A percentile compares a stretch with the other conserved stretches of the same genome.
These are phyloP conservation scores for Drosophila willistoni DNA, from an alignment of 1,140 invertebrate genomes.

Conservation along the genomic window DNA sequence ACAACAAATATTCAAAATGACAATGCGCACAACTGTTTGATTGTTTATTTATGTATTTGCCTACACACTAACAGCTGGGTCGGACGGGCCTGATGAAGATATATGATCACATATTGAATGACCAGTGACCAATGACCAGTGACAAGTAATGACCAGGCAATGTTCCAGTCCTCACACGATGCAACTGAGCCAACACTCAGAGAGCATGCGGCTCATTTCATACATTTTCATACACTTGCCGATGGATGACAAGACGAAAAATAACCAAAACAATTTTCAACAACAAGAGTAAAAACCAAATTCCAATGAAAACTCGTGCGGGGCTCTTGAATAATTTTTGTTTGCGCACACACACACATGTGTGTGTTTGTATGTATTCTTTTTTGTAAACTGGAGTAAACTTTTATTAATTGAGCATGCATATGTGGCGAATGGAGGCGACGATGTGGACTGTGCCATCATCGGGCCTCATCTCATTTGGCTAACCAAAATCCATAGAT, in stretches of 20 bases:
- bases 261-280: constrained; percentile 42
- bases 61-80: constrained; percentile 31
- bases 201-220: constrained; percentile 34
- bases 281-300: constrained; percentile 21
- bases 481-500: not conserved
- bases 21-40: constrained; percentile 52
- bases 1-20: constrained; percentile 47
- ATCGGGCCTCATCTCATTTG: constrained; percentile 24
- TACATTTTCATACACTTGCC: constrained; percentile 16
- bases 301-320: constrained; percentile 52
- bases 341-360: constrained; percentile 7
- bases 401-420: constrained; percentile 52
- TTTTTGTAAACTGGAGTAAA: constrained; percentile 57
- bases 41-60: constrained; percentile 29
- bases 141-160: constrained; percentile 29
- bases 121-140: constrained; percentile 48
- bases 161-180: constrained; percentile 26
- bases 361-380: constrained; percentile 15
- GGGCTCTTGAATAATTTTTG: constrained; percentile 41
- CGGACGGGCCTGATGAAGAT: constrained; percentile 43
- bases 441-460: constrained; percentile 2
- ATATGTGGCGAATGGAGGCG: constrained; percentile 12
- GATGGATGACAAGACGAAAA: constrained; percentile 43
- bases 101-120: constrained; percentile 53
- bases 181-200: constrained; percentile 17